Percentiles rank a stretch among this genome's conserved stretches.
Conservation (phyloP, 2,888 invertebrate genomes). For the Monopis laevigella region DNA sequence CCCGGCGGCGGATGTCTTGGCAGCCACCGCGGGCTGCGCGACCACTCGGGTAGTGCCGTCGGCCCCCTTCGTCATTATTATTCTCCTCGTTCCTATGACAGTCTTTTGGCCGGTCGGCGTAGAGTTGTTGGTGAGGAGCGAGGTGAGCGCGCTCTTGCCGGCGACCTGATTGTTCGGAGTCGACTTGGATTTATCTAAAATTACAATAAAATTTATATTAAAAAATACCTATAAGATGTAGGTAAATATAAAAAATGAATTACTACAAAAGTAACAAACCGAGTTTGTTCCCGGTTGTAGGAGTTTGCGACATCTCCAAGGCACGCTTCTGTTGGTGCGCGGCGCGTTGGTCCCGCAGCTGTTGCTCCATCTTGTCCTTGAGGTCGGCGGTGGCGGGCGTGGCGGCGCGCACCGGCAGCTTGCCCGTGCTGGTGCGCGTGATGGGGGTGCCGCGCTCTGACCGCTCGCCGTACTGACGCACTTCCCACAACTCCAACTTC, state of each 20-base stretch:
- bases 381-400: slow-evolving; percentile 71
- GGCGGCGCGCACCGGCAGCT: slow-evolving; percentile 57
- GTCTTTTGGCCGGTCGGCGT: slow-evolving; percentile 70
- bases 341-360: slow-evolving; percentile 85
- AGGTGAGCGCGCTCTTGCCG: slow-evolving; percentile 73
- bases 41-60: slow-evolving; percentile 74
- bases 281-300: slow-evolving; percentile 15
- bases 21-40: slow-evolving; percentile 67
- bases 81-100: slow-evolving; percentile 71
- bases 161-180: slow-evolving; percentile 58
- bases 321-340: slow-evolving; percentile 90
- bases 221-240: not conserved
- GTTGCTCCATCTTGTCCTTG: slow-evolving; percentile 92
- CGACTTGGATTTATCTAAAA: slow-evolving; percentile 46
- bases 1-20: slow-evolving; percentile 35
- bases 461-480: slow-evolving; percentile 89
- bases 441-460: slow-evolving; percentile 78
- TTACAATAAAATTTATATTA: slow-evolving; percentile 20
- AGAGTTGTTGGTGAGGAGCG: slow-evolving; percentile 58
- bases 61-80: slow-evolving; percentile 80
- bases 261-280: not conserved
- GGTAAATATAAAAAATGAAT: not conserved
- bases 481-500: slow-evolving; percentile 95
- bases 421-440: slow-evolving; percentile 83
- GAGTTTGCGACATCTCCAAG: slow-evolving; percentile 72